These are phyloP conservation scores for Acanthosepion pharaonis DNA, from an alignment of 2,888 invertebrate species.

Conservation along the genomic window DNA sequence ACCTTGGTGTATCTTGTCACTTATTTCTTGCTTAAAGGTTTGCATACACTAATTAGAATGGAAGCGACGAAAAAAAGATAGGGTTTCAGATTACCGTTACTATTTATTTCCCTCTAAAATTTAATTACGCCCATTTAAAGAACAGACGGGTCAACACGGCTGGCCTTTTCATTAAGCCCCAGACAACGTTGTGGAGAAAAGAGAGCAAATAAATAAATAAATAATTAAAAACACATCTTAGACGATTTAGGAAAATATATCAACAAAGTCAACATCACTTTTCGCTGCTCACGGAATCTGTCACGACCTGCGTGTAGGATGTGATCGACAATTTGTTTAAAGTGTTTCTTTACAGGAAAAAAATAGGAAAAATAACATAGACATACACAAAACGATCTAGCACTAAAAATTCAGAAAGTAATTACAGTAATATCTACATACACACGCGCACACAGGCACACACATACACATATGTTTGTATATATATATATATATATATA, in stretches of 20 bases:
- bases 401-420: too few species aligned
- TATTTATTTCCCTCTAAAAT: too few species aligned
- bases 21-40: too few species aligned
- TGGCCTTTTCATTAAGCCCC: not conserved
- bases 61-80: too few species aligned
- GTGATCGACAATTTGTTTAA: not conserved
- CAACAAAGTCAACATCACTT: not conserved
- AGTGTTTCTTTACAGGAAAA: not conserved
- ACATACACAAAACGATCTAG: too few species aligned
- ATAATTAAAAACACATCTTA: not conserved
- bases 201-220: not conserved
- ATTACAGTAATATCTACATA: too few species aligned
- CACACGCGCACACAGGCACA: accelerated
- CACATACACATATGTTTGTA: too few species aligned
- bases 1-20: too few species aligned
- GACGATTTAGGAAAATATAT: not conserved
- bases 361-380: not conserved
- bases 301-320: not conserved
- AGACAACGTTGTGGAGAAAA: not conserved
- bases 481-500: too few species aligned
- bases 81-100: too few species aligned
- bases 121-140: too few species aligned
- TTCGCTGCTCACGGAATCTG: not conserved
- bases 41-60: too few species aligned
- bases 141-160: not conserved